Evolutionary conservation across 2,113 vertebrate genomes (phyloP), one percentile per base, ranked within the genome.

Genomic region (Rhea americana): DNA sequence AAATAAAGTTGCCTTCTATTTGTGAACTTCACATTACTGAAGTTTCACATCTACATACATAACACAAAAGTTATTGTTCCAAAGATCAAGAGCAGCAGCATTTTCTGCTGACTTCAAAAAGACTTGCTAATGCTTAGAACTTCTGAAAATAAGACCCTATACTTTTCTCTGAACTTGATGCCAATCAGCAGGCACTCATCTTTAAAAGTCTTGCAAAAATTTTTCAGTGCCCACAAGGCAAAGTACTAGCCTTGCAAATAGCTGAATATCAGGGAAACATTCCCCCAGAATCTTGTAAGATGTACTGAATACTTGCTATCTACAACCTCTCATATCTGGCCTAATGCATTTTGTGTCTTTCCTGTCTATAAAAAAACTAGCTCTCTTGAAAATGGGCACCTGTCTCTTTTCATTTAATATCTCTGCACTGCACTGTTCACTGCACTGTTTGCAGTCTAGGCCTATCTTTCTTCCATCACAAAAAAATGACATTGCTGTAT

Each of bases 31-130:
- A 0, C 3, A 14, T 1, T 79, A 35, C 63, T 48, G 10, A 82
- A 39, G 0, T 9, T 1, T 71, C 35, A 8, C 13, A 2, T 30
- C 21, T 26, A 7, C 10, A 8, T 12, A 0, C 5, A 2, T 0
- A 32, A 39, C 2, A 3, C 37, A 68, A 6, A 59, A 2, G 26
- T 13, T 51, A 72, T 62, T 10, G 3, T 3, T 7, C 24, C 32
- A 7, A 18, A 48, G 22, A 6, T 26, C 9, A 32, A 47, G 37
- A 39, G 45, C 16, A 72, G 14, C 47, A 67, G 65, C 24, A 0
- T 51, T 41, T 59, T n/a, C 18, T 11, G 0, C 18, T 17, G 61
- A 10, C 43, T 74, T 67, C 65, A 41, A 48, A 59, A 22, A 51
- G 13, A 11, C 5, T 65, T n/a, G 2, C 0, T 1, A 35, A 26